Conservation (phyloP, 1,140 invertebrate species). For the Drosophila nigrodunni region DNA sequence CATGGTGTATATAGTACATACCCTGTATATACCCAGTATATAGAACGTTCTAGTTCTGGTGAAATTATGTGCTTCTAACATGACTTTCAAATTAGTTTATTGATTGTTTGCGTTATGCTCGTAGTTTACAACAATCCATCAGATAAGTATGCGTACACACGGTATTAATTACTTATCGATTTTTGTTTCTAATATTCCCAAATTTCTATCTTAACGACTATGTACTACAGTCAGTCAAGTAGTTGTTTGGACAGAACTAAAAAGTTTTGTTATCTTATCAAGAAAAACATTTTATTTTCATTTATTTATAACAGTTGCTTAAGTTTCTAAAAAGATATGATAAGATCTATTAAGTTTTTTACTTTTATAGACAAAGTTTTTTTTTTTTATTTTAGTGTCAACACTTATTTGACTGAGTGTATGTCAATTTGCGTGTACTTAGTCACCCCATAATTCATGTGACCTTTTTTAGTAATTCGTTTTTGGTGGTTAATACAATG, state of each 20-base stretch:
- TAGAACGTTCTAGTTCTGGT: constrained; percentile 18
- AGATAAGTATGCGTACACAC: background rate
- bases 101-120: background rate
- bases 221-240: too few relatives aligned
- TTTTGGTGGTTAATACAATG: background rate
- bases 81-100: constrained; percentile 2
- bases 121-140: background rate
- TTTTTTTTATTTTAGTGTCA: too few relatives aligned
- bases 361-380: too few relatives aligned
- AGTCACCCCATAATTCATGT: background rate
- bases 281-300: too few relatives aligned
- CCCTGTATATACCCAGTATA: background rate
- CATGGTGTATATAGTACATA: constrained; percentile 1
- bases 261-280: too few relatives aligned
- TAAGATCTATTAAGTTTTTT: too few relatives aligned
- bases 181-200: background rate
- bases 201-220: background rate
- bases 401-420: background rate
- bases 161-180: constrained; percentile 2
- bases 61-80: constrained; percentile 10
- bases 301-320: too few relatives aligned
- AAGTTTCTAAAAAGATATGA: too few relatives aligned
- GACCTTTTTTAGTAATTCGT: background rate
- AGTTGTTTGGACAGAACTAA: too few relatives aligned
- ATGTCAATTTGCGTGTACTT: background rate